A percentile compares a stretch with the other conserved stretches of the same genome.
These are phyloP conservation scores for Sapajus apella DNA, from an alignment of 2,113 vertebrate species.

Conservation along the genomic window DNA sequence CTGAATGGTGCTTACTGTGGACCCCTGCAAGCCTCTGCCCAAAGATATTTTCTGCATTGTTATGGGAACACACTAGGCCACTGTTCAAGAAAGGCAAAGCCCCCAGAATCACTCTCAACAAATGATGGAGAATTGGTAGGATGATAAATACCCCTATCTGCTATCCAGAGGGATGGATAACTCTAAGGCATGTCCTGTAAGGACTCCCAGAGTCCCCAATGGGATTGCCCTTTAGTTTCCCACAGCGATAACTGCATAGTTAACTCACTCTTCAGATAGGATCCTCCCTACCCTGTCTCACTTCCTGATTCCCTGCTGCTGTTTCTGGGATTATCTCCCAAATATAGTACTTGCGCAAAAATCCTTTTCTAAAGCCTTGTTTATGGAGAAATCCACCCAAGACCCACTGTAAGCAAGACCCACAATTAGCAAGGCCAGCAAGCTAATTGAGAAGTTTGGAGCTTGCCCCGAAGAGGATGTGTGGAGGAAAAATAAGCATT, in stretches of 20 bases:
- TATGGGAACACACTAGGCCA: not conserved
- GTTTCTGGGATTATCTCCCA: not conserved
- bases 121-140: no score
- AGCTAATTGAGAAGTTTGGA: not conserved
- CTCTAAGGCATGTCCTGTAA: rapidly evolving
- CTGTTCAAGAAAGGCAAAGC: not conserved
- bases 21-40: not conserved
- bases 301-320: not conserved
- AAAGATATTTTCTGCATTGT: not conserved
- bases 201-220: no score
- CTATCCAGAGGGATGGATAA: not conserved
- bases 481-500: not conserved
- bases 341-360: not conserved
- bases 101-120: not conserved
- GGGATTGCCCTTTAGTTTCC: not conserved
- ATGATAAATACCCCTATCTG: not conserved
- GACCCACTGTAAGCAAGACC: not conserved
- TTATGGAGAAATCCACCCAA: not conserved
- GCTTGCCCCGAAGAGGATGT: not conserved
- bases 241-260: no score
- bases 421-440: not conserved
- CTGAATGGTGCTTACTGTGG: not conserved
- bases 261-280: not conserved
- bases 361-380: not conserved
- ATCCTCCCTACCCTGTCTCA: not conserved